Conservation (phyloP, 2,888 invertebrate species). For the Tuberolachnus salignus region DNA sequence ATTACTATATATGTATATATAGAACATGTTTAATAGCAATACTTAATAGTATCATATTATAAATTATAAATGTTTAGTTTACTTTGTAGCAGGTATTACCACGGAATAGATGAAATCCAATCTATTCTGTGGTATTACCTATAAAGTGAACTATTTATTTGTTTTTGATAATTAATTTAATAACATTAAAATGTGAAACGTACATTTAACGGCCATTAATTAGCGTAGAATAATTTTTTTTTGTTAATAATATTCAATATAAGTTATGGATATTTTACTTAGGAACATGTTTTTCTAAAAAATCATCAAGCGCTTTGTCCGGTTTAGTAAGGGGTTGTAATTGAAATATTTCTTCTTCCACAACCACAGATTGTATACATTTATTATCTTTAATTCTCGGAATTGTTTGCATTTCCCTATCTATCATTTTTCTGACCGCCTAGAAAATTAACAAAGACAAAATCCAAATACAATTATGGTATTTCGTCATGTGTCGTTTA, state of each 20-base stretch:
- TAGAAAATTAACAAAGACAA: background rate
- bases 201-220: too few species aligned
- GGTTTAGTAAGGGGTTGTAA: conserved; percentile 2
- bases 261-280: conserved; percentile 27
- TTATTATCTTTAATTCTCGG: conserved; percentile 42
- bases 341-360: conserved; percentile 47
- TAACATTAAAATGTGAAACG: too few species aligned
- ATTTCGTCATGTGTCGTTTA: background rate
- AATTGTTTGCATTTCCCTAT: conserved; percentile 42
- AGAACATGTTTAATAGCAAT: background rate
- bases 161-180: background rate
- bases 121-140: too few species aligned
- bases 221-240: too few species aligned
- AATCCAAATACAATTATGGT: background rate
- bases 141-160: background rate
- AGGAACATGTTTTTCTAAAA: conserved; percentile 43
- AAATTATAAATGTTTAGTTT: too few species aligned
- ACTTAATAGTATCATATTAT: too few species aligned
- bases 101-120: too few species aligned
- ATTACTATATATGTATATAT: too few species aligned
- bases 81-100: too few species aligned
- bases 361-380: conserved; percentile 38
- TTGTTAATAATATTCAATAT: too few species aligned
- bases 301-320: conserved; percentile 30
- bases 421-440: conserved; percentile 19